A percentile compares a stretch with the other conserved stretches of the same genome.
phyloP scores from a whole-genome alignment of 2,113 vertebrate species.

The Anguilla rostrata region DNA sequence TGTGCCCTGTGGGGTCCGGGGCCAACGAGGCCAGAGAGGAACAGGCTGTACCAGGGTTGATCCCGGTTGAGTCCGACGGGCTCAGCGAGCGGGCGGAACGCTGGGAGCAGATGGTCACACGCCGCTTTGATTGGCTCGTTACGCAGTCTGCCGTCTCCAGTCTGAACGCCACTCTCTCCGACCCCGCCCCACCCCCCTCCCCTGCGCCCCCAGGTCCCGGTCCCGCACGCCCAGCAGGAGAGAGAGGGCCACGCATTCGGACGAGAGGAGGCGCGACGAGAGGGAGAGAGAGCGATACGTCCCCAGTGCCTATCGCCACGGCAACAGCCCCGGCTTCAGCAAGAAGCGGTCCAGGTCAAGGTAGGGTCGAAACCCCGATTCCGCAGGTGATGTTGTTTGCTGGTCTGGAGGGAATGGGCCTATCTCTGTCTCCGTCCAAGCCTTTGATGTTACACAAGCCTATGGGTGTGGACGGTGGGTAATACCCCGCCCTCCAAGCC shows the following conservation, averaged over 20 bases:
- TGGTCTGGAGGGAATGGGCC: too few species aligned
- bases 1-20: too few species aligned
- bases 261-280: constrained; percentile 77
- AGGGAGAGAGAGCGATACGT: constrained; percentile 65
- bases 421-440: too few species aligned
- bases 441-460: too few species aligned
- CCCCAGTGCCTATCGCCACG: constrained; percentile 74
- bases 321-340: constrained; percentile 77
- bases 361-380: constrained; percentile 52
- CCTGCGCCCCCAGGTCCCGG: constrained; percentile 70
- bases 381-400: too few species aligned
- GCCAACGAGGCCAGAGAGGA: too few species aligned
- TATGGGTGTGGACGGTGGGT: too few species aligned
- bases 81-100: neutral
- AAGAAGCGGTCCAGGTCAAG: constrained; percentile 82
- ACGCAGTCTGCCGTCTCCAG: neutral
- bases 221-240: constrained; percentile 84
- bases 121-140: neutral
- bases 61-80: neutral
- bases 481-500: too few species aligned
- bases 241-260: constrained; percentile 72
- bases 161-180: neutral
- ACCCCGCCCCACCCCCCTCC: neutral
- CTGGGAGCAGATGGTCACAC: neutral
- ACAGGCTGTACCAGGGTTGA: neutral